These are phyloP conservation scores for Phalacrocorax pelagicus DNA, from an alignment of 2,113 vertebrate genomes.

Conservation along the genomic window DNA sequence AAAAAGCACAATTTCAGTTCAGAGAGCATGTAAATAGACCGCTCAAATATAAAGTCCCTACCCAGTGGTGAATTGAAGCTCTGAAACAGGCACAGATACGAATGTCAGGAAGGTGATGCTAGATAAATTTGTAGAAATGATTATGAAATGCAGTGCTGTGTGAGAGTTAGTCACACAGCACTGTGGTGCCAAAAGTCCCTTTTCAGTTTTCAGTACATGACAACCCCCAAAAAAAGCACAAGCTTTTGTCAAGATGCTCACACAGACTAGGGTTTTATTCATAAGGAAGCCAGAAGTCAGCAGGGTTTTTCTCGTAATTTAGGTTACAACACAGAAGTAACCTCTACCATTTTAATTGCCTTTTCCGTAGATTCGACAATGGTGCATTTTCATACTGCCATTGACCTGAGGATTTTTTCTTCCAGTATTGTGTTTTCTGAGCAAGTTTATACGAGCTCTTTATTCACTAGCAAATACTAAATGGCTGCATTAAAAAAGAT, in stretches of 20 bases:
- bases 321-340: not conserved
- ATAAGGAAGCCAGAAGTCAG: not conserved
- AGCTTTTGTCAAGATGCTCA: not conserved
- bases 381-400: not conserved
- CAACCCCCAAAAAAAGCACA: not conserved
- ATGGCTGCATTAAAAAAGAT: not conserved
- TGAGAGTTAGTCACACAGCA: not conserved
- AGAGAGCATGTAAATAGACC: not conserved
- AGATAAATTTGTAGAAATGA: not conserved
- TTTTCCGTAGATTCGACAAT: not conserved
- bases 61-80: not conserved
- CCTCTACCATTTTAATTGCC: not conserved
- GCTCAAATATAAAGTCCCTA: not conserved
- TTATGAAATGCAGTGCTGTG: not conserved
- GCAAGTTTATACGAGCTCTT: not conserved
- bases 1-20: not conserved
- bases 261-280: not conserved
- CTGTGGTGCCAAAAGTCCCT: not conserved
- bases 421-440: not conserved
- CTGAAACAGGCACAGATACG: not conserved
- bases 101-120: not conserved
- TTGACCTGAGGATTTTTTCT: not conserved
- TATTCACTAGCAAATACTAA: not conserved
- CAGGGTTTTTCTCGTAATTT: not conserved
- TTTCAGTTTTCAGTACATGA: not conserved